These are phyloP conservation scores for Drosophila tropicalis DNA, from an alignment of 1,140 invertebrate genomes.

Conservation along the genomic window DNA sequence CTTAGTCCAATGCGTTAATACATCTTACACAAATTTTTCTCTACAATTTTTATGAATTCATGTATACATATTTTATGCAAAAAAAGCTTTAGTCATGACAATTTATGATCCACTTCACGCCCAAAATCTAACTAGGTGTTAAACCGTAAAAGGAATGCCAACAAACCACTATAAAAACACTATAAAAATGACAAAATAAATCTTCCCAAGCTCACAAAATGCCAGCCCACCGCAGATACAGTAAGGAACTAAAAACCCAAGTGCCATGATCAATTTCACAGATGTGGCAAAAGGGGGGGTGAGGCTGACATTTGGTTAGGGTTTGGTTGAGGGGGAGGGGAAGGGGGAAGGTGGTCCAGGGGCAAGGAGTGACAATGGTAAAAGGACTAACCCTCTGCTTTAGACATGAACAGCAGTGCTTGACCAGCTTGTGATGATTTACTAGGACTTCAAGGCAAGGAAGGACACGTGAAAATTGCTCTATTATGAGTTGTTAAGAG, in stretches of 20 bases:
- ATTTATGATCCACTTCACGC: slow-evolving; percentile 44
- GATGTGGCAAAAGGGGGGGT: neutral
- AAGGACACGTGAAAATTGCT: slow-evolving; percentile 82
- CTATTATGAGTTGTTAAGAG: slow-evolving; percentile 83
- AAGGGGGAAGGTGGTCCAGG: neutral
- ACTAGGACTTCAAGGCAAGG: slow-evolving; percentile 48
- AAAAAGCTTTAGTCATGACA: neutral
- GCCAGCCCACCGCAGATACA: slow-evolving; percentile 17
- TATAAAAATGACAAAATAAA: slow-evolving; percentile 62
- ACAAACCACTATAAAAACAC: slow-evolving; percentile 41
- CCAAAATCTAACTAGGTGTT: slow-evolving; percentile 18
- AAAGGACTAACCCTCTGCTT: slow-evolving; percentile 19
- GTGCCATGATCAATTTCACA: slow-evolving; percentile 78
- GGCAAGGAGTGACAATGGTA: slow-evolving; percentile 70
- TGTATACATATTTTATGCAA: no score
- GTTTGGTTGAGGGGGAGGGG: no score
- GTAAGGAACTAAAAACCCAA: slow-evolving; percentile 47
- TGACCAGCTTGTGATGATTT: slow-evolving; percentile 68
- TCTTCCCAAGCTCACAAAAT: slow-evolving; percentile 39
- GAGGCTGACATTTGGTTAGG: no score
- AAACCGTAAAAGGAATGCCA: slow-evolving; percentile 1
- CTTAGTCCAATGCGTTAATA: no score
- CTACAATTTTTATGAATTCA: no score
- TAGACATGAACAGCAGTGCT: slow-evolving; percentile 35
- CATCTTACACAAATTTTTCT: no score